Conservation (phyloP, 2,888 invertebrate species). For the Crioceris asparagi region DNA sequence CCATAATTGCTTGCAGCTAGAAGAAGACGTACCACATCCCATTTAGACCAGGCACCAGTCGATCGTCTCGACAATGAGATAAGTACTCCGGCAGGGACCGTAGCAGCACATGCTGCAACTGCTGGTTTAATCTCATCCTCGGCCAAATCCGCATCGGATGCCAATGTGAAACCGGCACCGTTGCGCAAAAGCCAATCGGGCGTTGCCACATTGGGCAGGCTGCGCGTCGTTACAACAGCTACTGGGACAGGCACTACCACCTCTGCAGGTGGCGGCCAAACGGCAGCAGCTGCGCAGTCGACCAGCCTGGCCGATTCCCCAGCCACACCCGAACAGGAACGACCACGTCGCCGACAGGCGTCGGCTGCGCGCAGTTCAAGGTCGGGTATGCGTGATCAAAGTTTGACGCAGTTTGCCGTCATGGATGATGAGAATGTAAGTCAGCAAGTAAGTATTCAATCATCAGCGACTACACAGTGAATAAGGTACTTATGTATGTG, state of each 20-base stretch:
- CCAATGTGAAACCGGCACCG: conserved; percentile 33
- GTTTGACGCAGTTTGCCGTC: conserved; percentile 80
- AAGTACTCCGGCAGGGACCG: not conserved
- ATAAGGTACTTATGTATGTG: no score
- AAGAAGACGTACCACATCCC: conserved; percentile 34
- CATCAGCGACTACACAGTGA: no score
- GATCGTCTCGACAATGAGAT: conserved; percentile 51
- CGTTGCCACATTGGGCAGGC: conserved; percentile 60
- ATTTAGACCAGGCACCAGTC: conserved; percentile 33
- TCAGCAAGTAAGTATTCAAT: conserved; percentile 65
- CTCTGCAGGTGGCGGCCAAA: conserved; percentile 15
- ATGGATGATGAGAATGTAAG: conserved; percentile 91
- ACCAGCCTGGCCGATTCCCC: conserved; percentile 27
- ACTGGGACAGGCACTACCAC: conserved; percentile 4
- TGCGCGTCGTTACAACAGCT: conserved; percentile 53
- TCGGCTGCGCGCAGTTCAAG: conserved; percentile 37
- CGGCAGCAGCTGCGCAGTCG: no score
- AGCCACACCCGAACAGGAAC: conserved; percentile 32
- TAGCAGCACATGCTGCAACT: no score
- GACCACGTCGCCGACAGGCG: conserved; percentile 38
- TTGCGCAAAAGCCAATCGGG: conserved; percentile 40
- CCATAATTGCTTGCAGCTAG: not conserved
- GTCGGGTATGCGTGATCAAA: conserved; percentile 51
- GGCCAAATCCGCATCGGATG: conserved; percentile 41
- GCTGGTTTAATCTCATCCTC: no score